phyloP scores from a whole-genome alignment of 1,140 invertebrate genomes.

The Tenebrio molitor region DNA sequence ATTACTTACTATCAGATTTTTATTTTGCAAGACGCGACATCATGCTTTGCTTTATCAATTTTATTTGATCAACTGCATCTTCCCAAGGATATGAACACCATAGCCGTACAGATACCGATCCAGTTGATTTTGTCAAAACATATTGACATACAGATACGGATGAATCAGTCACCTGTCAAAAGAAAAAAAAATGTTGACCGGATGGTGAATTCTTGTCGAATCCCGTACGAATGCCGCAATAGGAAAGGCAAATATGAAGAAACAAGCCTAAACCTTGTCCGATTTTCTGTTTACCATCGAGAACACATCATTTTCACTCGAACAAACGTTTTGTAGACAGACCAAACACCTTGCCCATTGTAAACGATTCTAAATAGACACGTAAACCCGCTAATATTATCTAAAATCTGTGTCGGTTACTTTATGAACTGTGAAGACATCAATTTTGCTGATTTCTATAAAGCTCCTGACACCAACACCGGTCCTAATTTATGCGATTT shows the following conservation, averaged over 20 bases:
- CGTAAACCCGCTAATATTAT: conserved; percentile 29
- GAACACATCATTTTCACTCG: conserved; percentile 29
- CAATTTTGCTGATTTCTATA: conserved; percentile 18
- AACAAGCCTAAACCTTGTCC: conserved; percentile 35
- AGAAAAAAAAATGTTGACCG: too few relatives aligned
- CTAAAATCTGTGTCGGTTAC: conserved; percentile 28
- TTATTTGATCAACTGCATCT: too few relatives aligned
- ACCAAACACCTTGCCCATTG: conserved; percentile 39
- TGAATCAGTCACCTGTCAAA: too few relatives aligned
- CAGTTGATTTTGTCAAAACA: too few relatives aligned
- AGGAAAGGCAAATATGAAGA: conserved; percentile 25
- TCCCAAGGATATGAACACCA: too few relatives aligned
- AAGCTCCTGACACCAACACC: background rate
- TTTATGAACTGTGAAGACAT: conserved; percentile 38
- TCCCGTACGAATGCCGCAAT: conserved; percentile 9
- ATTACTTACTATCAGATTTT: too few relatives aligned
- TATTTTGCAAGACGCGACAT: too few relatives aligned
- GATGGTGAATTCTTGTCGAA: too few relatives aligned
- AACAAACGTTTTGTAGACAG: conserved; percentile 26
- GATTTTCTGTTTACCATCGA: conserved; percentile 21
- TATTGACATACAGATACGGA: too few relatives aligned
- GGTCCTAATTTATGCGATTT: conserved; percentile 9
- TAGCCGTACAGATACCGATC: too few relatives aligned
- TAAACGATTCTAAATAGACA: conserved; percentile 23
- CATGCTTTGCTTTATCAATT: too few relatives aligned